Conservation (phyloP, 2,888 invertebrate species). For the Drosophila ustulata region DNA sequence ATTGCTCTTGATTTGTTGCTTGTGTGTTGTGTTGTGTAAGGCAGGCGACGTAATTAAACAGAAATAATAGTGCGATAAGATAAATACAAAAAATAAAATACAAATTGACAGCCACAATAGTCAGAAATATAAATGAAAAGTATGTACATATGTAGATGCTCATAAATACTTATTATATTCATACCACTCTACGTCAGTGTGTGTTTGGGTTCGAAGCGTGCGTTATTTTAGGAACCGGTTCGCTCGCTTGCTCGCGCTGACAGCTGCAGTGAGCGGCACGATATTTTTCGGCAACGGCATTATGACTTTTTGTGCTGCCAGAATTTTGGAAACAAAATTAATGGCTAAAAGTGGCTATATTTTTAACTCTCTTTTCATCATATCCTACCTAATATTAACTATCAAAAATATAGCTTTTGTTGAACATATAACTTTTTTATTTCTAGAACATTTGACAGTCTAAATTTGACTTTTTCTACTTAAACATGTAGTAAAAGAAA, state of each 20-base stretch:
- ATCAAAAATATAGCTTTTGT: too few species aligned
- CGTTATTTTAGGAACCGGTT: slow-evolving; percentile 73
- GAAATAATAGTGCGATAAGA: slow-evolving; percentile 56
- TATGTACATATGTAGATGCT: not conserved
- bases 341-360: not conserved
- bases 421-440: too few species aligned
- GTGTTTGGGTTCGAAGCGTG: slow-evolving; percentile 24
- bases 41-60: slow-evolving; percentile 42
- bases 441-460: too few species aligned
- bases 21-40: slow-evolving; percentile 23
- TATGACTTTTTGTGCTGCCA: slow-evolving; percentile 4
- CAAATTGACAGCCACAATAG: slow-evolving; percentile 24
- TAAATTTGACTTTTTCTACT: too few species aligned
- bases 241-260: slow-evolving; percentile 55
- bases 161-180: not conserved
- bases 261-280: slow-evolving; percentile 59
- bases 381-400: too few species aligned
- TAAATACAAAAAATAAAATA: slow-evolving; percentile 35
- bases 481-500: too few species aligned
- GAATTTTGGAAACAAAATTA: not conserved
- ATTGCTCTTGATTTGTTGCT: slow-evolving; percentile 47
- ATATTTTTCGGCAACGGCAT: slow-evolving; percentile 34
- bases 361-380: too few species aligned
- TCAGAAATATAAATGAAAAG: slow-evolving; percentile 38
- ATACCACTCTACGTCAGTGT: slow-evolving; percentile 5